Conservation (phyloP, 1,140 invertebrate species). For the Capitella teleta region DNA sequence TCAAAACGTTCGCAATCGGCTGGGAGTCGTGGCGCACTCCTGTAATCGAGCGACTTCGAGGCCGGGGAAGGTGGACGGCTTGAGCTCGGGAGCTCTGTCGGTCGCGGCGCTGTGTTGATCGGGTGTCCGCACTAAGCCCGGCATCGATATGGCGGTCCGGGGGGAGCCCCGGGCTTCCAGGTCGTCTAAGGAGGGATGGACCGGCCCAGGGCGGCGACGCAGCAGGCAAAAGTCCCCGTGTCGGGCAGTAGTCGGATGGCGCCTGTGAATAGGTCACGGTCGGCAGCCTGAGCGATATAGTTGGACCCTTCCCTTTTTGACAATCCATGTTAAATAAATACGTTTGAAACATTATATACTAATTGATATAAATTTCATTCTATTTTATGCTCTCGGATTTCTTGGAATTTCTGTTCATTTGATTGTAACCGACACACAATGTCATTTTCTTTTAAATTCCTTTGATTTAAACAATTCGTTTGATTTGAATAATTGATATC, state of each 20-base stretch:
- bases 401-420: too few species aligned
- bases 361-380: too few species aligned
- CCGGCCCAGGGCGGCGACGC: constrained; percentile 91
- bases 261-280: constrained; percentile 76
- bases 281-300: constrained; percentile 73
- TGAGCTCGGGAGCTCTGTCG: constrained; percentile 60
- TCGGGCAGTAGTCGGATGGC: constrained; percentile 94
- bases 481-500: too few species aligned
- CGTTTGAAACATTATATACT: too few species aligned
- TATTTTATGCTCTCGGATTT: too few species aligned
- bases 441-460: too few species aligned
- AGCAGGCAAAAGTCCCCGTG: constrained; percentile 94
- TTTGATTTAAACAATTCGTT: too few species aligned
- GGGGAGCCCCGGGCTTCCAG: constrained; percentile 70
- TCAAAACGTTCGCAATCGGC: too few species aligned
- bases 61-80: constrained; percentile 70
- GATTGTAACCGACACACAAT: too few species aligned
- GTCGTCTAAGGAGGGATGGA: constrained; percentile 83
- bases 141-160: constrained; percentile 76
- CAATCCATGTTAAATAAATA: neutral
- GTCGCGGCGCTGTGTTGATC: constrained; percentile 45
- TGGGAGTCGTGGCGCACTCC: constrained; percentile 52
- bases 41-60: constrained; percentile 89
- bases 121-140: constrained; percentile 56
- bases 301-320: constrained; percentile 69